Base-by-base conservation (phyloP, 92 coral and sea anemone genomes). In the Muricea muricata region DNA sequence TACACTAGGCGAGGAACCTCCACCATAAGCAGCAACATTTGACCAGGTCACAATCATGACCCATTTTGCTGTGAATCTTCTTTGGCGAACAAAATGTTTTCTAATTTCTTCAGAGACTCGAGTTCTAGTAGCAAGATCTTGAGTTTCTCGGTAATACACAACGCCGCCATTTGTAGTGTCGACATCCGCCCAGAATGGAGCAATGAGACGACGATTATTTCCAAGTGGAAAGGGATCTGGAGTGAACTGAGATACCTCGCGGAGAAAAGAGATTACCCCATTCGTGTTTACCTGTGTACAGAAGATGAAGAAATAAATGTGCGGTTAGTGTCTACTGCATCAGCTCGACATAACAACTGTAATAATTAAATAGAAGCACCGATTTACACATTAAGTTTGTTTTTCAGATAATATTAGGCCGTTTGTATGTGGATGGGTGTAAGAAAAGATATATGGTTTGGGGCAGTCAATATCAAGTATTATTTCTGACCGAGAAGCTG, bases 151-250 rank as follows among this genome's bases (percentile, higher is more conserved):
- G 81, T 83, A 83, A 67, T 79, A 83, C 23, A 83, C 87, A 1
- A 30, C 65, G 5, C 87, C 87, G 23, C 87, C 87, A 11, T 13
- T 72, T 37, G 10, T 83, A 40, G 87, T 83, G 41, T 83, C 72
- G 20, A 84, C 86, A 79, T 89, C 91, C 17, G 85, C 85, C 91
- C 89, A 89, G 39, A 89, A 89, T 34, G 91, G 91, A 4, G 97
- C 87, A 7, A 93, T 65, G 10, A 93, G 86, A 21, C 91, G 93
- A 2, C 93, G 75, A 1, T 56, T 24, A 50, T 88, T 82, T 3
- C 88, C 94, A 32, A 91, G 91, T 12, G 97, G 97, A 54, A 93
- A 93, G 30, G 90, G 73, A 37, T 73, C 89, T 11, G 97, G 97
- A 0, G 91, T 91, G 79, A 13, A 91, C 66, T 93, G 84, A 1